Evolutionary conservation across 2,888 invertebrate genomes (phyloP).

Genomic region (Clivina fossor): DNA sequence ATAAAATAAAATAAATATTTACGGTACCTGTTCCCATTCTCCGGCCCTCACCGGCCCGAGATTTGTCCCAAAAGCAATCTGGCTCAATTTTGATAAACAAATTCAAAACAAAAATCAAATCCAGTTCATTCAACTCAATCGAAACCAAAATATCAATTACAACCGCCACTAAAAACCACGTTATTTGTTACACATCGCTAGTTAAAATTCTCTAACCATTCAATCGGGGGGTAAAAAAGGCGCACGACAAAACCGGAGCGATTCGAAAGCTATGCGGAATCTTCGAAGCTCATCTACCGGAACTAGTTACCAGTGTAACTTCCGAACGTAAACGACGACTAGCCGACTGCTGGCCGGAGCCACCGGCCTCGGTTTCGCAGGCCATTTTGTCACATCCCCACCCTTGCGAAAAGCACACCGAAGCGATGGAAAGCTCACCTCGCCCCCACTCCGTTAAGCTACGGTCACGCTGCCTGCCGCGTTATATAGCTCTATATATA

Average conservation of each 20-base stretch:
- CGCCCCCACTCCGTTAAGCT: slow-evolving; percentile 45
- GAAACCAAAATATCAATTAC: slow-evolving; percentile 10
- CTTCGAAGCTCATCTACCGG: background rate
- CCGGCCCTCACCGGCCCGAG: slow-evolving; percentile 64
- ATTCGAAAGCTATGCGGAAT: background rate
- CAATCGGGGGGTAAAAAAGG: too few species aligned
- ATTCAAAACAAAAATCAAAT: slow-evolving; percentile 5
- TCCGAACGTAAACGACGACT: slow-evolving; percentile 45
- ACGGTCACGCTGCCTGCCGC: slow-evolving; percentile 33
- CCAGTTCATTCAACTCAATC: slow-evolving; percentile 22
- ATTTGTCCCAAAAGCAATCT: slow-evolving; percentile 63
- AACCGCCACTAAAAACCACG: too few species aligned
- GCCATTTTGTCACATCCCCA: slow-evolving; percentile 65
- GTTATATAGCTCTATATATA: slow-evolving; percentile 14
- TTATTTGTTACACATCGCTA: too few species aligned
- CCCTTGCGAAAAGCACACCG: too few species aligned
- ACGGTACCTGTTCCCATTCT: slow-evolving; percentile 73
- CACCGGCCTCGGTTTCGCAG: slow-evolving; percentile 53
- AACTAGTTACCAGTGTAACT: slow-evolving; percentile 24
- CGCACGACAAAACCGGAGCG: background rate
- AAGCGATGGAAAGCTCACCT: too few species aligned
- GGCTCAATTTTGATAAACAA: slow-evolving; percentile 49
- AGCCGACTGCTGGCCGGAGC: slow-evolving; percentile 51
- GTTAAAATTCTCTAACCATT: too few species aligned
- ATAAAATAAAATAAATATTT: slow-evolving; percentile 42